These are phyloP conservation scores for Drosophila testacea DNA, from an alignment of 2,888 invertebrate species.

Conservation along the genomic window DNA sequence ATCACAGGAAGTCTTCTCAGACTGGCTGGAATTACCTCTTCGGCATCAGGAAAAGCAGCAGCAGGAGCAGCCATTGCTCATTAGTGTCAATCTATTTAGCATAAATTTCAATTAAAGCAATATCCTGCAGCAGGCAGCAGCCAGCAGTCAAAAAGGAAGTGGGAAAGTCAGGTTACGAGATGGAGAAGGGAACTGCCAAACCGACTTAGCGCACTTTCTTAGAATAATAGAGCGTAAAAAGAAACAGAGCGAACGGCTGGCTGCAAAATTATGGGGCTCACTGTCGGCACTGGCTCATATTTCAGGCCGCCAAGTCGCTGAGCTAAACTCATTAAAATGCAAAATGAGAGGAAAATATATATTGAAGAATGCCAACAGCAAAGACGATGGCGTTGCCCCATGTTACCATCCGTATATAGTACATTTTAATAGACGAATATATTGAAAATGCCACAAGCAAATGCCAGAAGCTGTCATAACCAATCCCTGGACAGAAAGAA, in stretches of 20 bases:
- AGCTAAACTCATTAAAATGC: constrained; percentile 76
- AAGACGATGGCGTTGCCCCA: constrained; percentile 5
- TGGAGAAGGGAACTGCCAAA: constrained; percentile 35
- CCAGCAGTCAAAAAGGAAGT: constrained; percentile 3
- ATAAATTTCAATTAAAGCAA: constrained; percentile 82
- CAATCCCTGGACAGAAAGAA: constrained; percentile 18
- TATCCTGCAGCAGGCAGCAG: constrained; percentile 72
- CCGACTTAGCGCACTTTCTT: constrained; percentile 65
- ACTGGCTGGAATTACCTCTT: constrained; percentile 58
- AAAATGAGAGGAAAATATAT: constrained; percentile 66
- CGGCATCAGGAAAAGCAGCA: constrained; percentile 14
- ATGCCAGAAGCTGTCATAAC: constrained; percentile 16
- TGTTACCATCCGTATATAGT: background rate
- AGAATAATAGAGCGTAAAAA: constrained; percentile 61
- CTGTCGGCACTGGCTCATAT: constrained; percentile 65
- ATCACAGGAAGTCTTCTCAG: constrained; percentile 16
- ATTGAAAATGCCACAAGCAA: constrained; percentile 25
- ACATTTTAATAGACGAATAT: background rate
- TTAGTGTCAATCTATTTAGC: constrained; percentile 82
- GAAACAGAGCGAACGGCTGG: constrained; percentile 25
- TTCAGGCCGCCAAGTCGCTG: constrained; percentile 52
- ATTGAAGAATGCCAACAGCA: constrained; percentile 43
- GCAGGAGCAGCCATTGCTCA: constrained; percentile 71
- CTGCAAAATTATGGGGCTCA: constrained; percentile 54
- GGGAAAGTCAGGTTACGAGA: background rate